Evolutionary conservation across 2,113 vertebrate species (phyloP), one percentile per base, ranked within the genome.

Genomic region (Cairina moschata): DNA sequence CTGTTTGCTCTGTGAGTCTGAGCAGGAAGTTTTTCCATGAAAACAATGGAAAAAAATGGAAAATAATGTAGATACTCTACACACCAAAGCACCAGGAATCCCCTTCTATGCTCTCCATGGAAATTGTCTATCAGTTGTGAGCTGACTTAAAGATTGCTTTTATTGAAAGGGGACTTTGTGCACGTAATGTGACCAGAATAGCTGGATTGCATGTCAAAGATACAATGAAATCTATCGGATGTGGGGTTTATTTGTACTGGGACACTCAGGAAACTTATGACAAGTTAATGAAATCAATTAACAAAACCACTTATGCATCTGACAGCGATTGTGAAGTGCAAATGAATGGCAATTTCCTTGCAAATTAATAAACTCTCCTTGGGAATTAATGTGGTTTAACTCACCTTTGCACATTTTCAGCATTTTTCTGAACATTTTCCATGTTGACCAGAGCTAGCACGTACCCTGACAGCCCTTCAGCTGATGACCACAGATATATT

Each of bases 251-350:
- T 31, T 48, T 65, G 9, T 17, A 71, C 26, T 21, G 25, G 52
- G 15, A 29, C 3, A 23, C 5, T 66, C 13, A 17, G 18, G 48
- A 77, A 76, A 72, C 9, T 58, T 42, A 6, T 0, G 1, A 17
- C 56, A 17, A 44, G 55, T 77, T 32, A 68, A 69, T 62, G 44
- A 66, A 82, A 78, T 36, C 13, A 26, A 31, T 83, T 82, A 55
- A 29, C 9, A 50, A 42, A 91, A 28, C 7, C 6, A 40, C 38
- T 74, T 74, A 46, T 34, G 50, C 17, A 78, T 25, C 60, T 82
- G 86, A 56, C 68, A 52, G 55, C 1, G 2, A 78, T 26, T 34
- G 9, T 7, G 25, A 82, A 86, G 18, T 62, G 44, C 40, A 75
- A 94, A 62, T 0, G 6, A 29, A 9, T 23, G 21, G 34, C 21